Base-by-base conservation (phyloP, 2,113 vertebrate genomes). In the Chaetodon auriga region DNA sequence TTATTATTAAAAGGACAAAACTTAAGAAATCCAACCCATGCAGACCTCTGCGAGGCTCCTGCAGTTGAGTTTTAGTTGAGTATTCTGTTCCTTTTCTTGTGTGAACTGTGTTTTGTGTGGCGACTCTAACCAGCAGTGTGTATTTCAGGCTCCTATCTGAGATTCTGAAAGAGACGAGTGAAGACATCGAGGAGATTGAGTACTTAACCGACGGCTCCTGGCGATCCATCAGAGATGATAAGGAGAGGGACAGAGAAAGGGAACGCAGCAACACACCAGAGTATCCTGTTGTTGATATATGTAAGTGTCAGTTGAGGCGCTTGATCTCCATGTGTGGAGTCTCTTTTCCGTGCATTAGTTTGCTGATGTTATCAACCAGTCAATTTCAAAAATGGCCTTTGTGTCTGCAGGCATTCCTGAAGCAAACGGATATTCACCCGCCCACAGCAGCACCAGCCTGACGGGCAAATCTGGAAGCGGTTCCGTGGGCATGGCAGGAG, bases 131-230 rank as follows among this genome's bases (percentile, higher is more conserved):
- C 15, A 38, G n/a, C 46, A 0, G 1, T 86, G 48, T 79, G 30
- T 70, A 49, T 51, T 81, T 30, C 92, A 99, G 98, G 91, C 96
- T 99, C 21, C 94, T 99, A 41, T 97, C 97, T 2, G 97, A 98
- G 93, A 99, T 99, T 87, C 93, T 99, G 84, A 98, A 95, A 0
- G 97, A 99, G 93, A 99, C 98, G 0, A 89, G 71, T 48, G 96
- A 98, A 87, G 98, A 98, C 0, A 97, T 97, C 0, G 98, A 99
- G 36, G 98, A 99, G 90, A 99, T 99, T 0, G 98, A 99, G 81
- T 99, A 97, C 92, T 90, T 99, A 90, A 97, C 96, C 7, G 98
- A 99, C 0, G 98, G 98, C 21, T 99, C 98, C 12, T 99, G 98
- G 98, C 95, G 95, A 89, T 97, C 98, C 3, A 97, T 99, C 93